Percentiles rank a stretch among this genome's conserved stretches.
Conservation (phyloP, 2,888 invertebrate species). For the Xestia sexstrigata region DNA sequence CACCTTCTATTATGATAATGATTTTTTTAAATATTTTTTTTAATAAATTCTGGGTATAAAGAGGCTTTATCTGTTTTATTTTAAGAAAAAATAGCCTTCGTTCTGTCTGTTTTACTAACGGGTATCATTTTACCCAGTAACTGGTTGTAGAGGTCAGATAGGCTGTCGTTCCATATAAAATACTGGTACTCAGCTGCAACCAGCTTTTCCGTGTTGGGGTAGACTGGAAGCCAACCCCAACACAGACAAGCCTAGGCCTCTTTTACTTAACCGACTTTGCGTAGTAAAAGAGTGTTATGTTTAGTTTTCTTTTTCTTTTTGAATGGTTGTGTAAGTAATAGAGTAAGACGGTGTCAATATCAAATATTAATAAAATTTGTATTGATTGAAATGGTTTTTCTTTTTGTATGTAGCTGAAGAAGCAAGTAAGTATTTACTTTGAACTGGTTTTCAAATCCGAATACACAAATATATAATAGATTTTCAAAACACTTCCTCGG, state of each 20-base stretch:
- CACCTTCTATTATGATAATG: background rate
- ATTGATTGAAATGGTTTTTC: conserved; percentile 40
- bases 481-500: too few relatives aligned
- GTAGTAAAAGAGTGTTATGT: conserved; percentile 19
- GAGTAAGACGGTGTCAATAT: conserved; percentile 39
- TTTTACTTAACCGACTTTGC: background rate
- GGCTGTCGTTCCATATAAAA: background rate
- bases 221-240: background rate
- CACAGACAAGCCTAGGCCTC: background rate
- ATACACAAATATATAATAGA: background rate
- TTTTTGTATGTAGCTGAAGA: background rate
- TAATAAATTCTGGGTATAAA: background rate
- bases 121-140: background rate
- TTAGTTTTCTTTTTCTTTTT: conserved; percentile 15
- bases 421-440: background rate
- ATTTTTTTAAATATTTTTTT: background rate
- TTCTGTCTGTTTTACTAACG: background rate
- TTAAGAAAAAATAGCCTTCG: background rate
- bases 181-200: background rate
- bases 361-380: conserved; percentile 51
- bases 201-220: background rate
- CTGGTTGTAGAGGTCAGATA: background rate
- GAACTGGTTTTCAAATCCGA: background rate
- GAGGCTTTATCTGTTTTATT: background rate
- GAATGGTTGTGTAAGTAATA: conserved; percentile 61